These are phyloP conservation scores for Micronycteris hirsuta DNA, from an alignment of 2,113 vertebrate genomes.

Conservation along the genomic window DNA sequence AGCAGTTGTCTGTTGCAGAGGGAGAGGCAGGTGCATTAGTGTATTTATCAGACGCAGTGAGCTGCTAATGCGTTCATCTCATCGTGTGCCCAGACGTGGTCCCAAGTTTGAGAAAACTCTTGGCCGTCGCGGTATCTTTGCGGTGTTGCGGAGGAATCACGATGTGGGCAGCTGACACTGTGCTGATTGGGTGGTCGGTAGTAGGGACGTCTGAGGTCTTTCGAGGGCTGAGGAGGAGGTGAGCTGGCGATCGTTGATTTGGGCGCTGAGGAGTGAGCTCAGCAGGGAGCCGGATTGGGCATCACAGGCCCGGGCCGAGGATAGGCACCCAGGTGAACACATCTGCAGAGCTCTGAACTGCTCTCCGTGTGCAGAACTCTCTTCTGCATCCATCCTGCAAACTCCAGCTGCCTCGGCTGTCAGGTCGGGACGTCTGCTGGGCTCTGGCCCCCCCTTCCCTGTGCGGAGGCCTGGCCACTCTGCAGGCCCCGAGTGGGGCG, in stretches of 20 bases:
- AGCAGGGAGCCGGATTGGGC: not conserved
- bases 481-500: rapidly evolving
- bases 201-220: not conserved
- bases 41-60: rapidly evolving
- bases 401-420: not conserved
- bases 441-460: not conserved
- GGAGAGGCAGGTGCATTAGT: rapidly evolving
- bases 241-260: not conserved
- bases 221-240: not conserved
- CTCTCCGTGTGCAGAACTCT: not conserved
- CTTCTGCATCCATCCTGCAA: not conserved
- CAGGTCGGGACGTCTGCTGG: not conserved
- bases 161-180: not conserved
- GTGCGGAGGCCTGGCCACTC: not conserved
- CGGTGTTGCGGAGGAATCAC: not conserved
- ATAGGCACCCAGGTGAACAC: too few species aligned
- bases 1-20: rapidly evolving
- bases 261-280: not conserved
- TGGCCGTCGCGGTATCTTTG: rapidly evolving
- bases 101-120: rapidly evolving
- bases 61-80: rapidly evolving
- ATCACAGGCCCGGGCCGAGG: not conserved
- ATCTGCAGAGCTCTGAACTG: not conserved
- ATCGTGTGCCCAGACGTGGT: rapidly evolving
- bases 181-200: not conserved